Percentiles rank a stretch among this genome's conserved stretches.
Conservation (phyloP, 1,140 invertebrate species). For the Apis laboriosa region DNA sequence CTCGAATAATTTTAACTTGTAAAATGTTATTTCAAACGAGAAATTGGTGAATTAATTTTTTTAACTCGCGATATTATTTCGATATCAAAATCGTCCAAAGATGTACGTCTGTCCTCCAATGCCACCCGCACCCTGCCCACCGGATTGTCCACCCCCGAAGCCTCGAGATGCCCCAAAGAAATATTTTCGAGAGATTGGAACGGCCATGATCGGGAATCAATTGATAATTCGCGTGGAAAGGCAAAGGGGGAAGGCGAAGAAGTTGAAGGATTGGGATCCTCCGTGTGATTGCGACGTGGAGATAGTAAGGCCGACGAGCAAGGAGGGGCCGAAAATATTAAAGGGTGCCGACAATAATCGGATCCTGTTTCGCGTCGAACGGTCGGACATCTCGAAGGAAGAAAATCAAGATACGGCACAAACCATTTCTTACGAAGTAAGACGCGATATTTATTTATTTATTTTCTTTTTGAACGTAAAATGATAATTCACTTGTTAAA, state of each 20-base stretch:
- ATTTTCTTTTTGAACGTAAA: too few relatives aligned
- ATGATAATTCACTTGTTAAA: not conserved
- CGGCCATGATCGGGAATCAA: constrained; percentile 72
- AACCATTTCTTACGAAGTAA: constrained; percentile 66
- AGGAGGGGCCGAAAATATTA: constrained; percentile 71
- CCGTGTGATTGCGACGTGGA: constrained; percentile 75
- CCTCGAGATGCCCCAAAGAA: constrained; percentile 37
- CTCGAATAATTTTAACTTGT: too few relatives aligned
- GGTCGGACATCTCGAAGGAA: constrained; percentile 46
- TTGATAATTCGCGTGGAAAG: constrained; percentile 76
- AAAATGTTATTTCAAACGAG: too few relatives aligned
- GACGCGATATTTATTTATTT: too few relatives aligned
- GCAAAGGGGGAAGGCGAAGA: constrained; percentile 64
- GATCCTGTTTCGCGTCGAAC: constrained; percentile 73
- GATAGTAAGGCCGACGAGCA: constrained; percentile 70
- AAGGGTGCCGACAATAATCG: constrained; percentile 71
- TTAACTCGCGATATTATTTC: not conserved
- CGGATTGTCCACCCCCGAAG: constrained; percentile 9
- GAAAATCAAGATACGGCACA: constrained; percentile 63
- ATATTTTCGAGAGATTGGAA: constrained; percentile 74
- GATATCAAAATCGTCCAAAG: not conserved
- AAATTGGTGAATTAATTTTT: too few relatives aligned
- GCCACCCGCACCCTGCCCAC: constrained; percentile 17
- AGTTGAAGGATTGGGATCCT: constrained; percentile 67
- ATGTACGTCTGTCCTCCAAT: constrained; percentile 56